Conservation (phyloP, 1,140 invertebrate genomes). For the Drosophila ficusphila region DNA sequence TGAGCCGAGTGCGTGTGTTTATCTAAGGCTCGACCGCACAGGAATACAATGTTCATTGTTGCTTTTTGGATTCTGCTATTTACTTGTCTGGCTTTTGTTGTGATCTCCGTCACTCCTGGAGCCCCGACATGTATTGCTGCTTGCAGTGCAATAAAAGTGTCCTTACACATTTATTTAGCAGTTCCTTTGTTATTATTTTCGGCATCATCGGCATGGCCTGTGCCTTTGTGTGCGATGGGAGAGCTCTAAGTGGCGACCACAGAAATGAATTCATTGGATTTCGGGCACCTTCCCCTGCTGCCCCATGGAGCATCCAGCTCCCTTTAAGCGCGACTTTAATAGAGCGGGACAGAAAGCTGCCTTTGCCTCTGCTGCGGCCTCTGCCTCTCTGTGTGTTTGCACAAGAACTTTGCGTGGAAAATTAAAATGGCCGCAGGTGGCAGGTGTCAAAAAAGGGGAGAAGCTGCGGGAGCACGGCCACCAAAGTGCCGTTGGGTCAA, state of each 20-base stretch:
- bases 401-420: slow-evolving; percentile 76
- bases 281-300: not conserved
- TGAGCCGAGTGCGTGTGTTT: slow-evolving; percentile 66
- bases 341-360: slow-evolving; percentile 31
- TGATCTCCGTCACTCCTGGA: not conserved
- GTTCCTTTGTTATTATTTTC: slow-evolving; percentile 81
- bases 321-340: slow-evolving; percentile 70
- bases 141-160: slow-evolving; percentile 81
- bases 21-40: slow-evolving; percentile 63
- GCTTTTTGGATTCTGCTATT: slow-evolving; percentile 57
- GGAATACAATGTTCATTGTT: slow-evolving; percentile 69
- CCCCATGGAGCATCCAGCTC: not conserved
- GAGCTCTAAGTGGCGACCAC: slow-evolving; percentile 62
- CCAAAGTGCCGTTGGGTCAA: slow-evolving; percentile 64
- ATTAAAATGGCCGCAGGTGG: slow-evolving; percentile 80
- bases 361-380: not conserved
- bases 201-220: slow-evolving; percentile 46
- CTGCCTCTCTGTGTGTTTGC: slow-evolving; percentile 56
- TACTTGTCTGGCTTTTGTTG: slow-evolving; percentile 65
- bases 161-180: slow-evolving; percentile 81
- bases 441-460: slow-evolving; percentile 42
- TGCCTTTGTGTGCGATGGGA: slow-evolving; percentile 45
- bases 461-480: slow-evolving; percentile 6
- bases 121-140: slow-evolving; percentile 40
- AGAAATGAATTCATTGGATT: slow-evolving; percentile 59